Conservation (phyloP, 2,888 invertebrate species). For the Lamproptera curius region DNA sequence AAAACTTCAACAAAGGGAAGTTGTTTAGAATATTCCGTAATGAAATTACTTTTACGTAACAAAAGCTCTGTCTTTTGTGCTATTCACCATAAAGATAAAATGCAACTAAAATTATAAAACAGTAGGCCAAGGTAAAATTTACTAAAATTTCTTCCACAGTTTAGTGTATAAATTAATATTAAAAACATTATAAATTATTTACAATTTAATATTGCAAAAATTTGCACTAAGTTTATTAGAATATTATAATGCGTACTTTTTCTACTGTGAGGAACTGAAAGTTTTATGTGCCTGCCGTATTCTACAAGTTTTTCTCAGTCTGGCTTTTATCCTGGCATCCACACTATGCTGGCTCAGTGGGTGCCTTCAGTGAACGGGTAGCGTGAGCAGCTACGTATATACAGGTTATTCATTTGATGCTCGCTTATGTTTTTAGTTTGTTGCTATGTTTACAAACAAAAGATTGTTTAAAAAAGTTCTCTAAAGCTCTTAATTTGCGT, state of each 20-base stretch:
- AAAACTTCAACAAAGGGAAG: constrained; percentile 13
- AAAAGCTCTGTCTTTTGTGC: neutral
- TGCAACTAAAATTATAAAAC: neutral
- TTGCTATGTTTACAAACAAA: no score
- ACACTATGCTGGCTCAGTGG: constrained; percentile 85
- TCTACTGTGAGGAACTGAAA: constrained; percentile 77
- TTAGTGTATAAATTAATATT: no score
- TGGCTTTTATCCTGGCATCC: constrained; percentile 82
- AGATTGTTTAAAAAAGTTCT: no score
- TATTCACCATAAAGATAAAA: neutral
- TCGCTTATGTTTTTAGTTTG: no score
- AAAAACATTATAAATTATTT: no score
- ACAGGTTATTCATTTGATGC: constrained; percentile 43
- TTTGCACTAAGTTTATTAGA: no score
- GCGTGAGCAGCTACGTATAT: constrained; percentile 72
- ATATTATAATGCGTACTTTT: neutral
- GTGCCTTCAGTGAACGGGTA: constrained; percentile 80
- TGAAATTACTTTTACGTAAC: constrained; percentile 8
- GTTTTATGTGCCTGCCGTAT: constrained; percentile 81
- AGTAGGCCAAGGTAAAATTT: neutral
- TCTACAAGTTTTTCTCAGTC: constrained; percentile 84
- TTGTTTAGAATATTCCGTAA: constrained; percentile 10
- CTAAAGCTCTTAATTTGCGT: no score
- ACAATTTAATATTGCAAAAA: neutral
- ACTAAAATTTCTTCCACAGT: no score